Percentiles rank a stretch among this genome's conserved stretches.
These are phyloP conservation scores for Remorina albescens DNA, from an alignment of 2,797 vertebrate genomes.

Conservation along the genomic window DNA sequence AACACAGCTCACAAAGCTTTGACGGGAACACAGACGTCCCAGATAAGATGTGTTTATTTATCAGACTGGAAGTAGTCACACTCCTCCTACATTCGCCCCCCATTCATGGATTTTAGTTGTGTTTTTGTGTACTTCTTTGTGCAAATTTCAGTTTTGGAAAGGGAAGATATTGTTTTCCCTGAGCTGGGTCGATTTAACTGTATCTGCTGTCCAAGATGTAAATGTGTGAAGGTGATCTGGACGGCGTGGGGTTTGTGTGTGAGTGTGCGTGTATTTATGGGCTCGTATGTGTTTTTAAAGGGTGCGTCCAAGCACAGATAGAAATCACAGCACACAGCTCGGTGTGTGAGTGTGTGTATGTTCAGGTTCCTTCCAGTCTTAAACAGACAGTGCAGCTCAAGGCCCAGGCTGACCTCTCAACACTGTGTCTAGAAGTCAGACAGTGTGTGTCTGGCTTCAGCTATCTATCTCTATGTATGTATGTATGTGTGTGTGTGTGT, in stretches of 20 bases:
- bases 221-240: neutral
- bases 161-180: neutral
- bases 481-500: neutral
- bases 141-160: neutral
- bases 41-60: conserved; percentile 51
- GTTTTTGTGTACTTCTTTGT: neutral
- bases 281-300: conserved; percentile 72
- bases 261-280: conserved; percentile 52
- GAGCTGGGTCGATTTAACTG: neutral
- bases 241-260: conserved; percentile 45
- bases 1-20: conserved; percentile 55
- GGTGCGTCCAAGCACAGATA: conserved; percentile 74
- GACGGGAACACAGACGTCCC: conserved; percentile 36
- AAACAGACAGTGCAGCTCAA: conserved; percentile 58
- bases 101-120: conserved; percentile 14
- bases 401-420: conserved; percentile 40
- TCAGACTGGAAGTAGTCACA: conserved; percentile 37
- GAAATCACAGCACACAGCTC: conserved; percentile 73
- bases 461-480: neutral
- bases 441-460: conserved; percentile 48
- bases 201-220: neutral
- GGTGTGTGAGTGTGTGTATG: conserved; percentile 51
- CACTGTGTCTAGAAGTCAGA: conserved; percentile 45
- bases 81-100: neutral
- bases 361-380: conserved; percentile 54